Conservation (phyloP, 2,797 vertebrate genomes). For the Apodemus agrarius region DNA sequence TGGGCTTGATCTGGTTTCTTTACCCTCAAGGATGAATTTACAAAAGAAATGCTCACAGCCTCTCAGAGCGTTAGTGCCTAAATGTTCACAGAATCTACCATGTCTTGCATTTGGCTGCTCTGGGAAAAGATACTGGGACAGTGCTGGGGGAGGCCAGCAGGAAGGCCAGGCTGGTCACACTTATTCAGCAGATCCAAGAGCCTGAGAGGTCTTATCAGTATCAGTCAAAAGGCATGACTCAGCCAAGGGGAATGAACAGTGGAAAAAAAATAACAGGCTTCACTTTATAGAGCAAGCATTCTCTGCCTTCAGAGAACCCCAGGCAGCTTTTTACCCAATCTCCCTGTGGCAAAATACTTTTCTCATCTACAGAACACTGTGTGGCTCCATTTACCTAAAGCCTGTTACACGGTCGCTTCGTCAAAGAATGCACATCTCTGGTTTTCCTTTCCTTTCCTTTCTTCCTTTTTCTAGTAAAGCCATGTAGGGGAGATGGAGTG, state of each 20-base stretch:
- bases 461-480: background rate
- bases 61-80: background rate
- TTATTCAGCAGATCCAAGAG: background rate
- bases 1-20: background rate
- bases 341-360: background rate
- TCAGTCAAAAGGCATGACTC: slow-evolving; percentile 15
- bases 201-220: background rate
- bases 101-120: background rate
- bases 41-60: background rate
- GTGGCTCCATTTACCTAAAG: slow-evolving; percentile 33
- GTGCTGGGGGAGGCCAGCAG: background rate
- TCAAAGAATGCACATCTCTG: background rate
- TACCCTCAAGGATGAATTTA: background rate
- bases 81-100: background rate
- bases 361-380: background rate
- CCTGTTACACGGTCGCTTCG: background rate
- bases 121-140: background rate
- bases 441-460: background rate
- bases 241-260: background rate
- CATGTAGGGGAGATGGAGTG: background rate
- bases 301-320: slow-evolving; percentile 29
- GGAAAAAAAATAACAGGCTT: background rate
- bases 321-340: background rate
- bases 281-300: slow-evolving; percentile 37
- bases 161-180: background rate